Percentiles rank a stretch among this genome's conserved stretches.
Evolutionary conservation across 1,140 invertebrate genomes (phyloP).

Genomic region (Fopius arisanus): DNA sequence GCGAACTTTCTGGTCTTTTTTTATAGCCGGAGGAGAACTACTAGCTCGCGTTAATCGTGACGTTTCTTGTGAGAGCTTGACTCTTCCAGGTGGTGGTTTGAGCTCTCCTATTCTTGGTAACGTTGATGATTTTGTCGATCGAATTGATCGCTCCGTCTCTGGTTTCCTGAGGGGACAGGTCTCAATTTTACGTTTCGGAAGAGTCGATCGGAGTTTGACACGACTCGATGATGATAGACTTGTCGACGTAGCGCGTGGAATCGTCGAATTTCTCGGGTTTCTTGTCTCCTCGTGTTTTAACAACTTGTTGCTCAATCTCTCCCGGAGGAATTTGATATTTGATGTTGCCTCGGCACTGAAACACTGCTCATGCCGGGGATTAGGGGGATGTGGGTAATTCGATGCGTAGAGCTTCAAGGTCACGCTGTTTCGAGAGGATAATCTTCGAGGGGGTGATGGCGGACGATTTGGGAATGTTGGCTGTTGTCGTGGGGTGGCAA

Average conservation of each 20-base stretch:
- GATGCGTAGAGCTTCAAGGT: slow-evolving; percentile 71
- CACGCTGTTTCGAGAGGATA: slow-evolving; percentile 77
- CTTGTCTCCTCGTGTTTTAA: slow-evolving; percentile 56
- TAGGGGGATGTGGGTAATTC: slow-evolving; percentile 37
- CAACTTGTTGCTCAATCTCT: slow-evolving; percentile 69
- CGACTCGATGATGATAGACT: slow-evolving; percentile 34
- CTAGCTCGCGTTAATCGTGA: slow-evolving; percentile 9
- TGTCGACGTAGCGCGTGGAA: slow-evolving; percentile 52
- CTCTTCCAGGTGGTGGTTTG: slow-evolving; percentile 21
- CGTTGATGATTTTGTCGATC: neutral
- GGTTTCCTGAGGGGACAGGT: slow-evolving; percentile 35
- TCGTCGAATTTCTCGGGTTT: slow-evolving; percentile 47
- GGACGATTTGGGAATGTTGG: slow-evolving; percentile 51
- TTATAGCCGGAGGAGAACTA: slow-evolving; percentile 11
- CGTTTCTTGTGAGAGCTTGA: neutral
- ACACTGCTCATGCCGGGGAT: slow-evolving; percentile 68
- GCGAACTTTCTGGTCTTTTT: slow-evolving; percentile 39
- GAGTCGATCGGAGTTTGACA: slow-evolving; percentile 21
- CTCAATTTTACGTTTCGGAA: slow-evolving; percentile 44
- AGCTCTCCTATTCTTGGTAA: neutral
- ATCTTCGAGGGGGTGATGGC: slow-evolving; percentile 75
- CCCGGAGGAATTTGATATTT: slow-evolving; percentile 68
- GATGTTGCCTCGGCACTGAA: slow-evolving; percentile 61
- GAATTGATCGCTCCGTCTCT: slow-evolving; percentile 26
- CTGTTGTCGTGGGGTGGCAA: neutral